These are phyloP conservation scores for Agonopterix heracliana DNA, from an alignment of 2,888 invertebrate genomes.

Conservation along the genomic window DNA sequence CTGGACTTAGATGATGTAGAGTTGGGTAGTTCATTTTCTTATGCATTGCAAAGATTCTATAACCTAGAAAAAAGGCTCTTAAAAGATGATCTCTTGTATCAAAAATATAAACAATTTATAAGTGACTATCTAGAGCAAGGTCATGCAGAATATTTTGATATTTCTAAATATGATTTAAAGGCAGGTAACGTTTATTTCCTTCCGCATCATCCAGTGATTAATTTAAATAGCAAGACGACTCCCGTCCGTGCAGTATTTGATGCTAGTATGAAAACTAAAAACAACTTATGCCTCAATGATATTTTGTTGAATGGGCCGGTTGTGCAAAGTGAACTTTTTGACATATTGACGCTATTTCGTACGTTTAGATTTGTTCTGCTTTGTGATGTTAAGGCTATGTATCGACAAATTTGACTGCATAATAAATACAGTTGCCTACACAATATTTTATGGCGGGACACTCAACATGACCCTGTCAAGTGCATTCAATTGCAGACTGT, in stretches of 20 bases:
- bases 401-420: conserved; percentile 7
- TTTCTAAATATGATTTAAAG: neutral
- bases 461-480: conserved; percentile 7
- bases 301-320: neutral
- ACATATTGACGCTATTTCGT: neutral
- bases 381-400: conserved; percentile 11
- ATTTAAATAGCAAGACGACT: neutral
- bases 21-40: neutral
- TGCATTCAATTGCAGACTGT: conserved; percentile 14
- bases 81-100: neutral
- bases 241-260: neutral
- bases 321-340: conserved; percentile 2
- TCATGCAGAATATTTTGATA: neutral
- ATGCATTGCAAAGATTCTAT: neutral
- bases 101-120: neutral
- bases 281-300: neutral
- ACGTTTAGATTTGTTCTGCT: neutral
- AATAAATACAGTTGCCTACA: conserved; percentile 10
- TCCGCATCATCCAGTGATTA: neutral
- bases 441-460: conserved; percentile 15
- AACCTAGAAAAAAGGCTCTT: neutral
- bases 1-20: neutral
- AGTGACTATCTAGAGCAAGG: neutral
- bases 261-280: neutral
- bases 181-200: neutral